Evolutionary conservation across 2,797 vertebrate species (phyloP), one percentile per base, ranked within the genome.

Genomic region (Intellagama lesueurii): DNA sequence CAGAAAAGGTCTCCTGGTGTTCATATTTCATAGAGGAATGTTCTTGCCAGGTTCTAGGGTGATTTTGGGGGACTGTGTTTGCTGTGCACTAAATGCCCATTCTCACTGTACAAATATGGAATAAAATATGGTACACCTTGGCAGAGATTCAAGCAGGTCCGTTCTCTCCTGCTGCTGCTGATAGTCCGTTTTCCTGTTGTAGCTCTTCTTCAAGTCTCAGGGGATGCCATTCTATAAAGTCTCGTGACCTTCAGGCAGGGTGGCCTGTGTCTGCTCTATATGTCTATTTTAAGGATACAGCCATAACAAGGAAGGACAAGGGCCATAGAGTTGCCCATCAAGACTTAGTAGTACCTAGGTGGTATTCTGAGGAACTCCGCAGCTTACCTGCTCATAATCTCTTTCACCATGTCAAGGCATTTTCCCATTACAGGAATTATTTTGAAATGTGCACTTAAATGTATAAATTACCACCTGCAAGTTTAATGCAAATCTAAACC

Each of bases 181-280:
- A 24, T 64, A 40, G 81, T 90, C 47, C 89, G 68, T 81, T 14
- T 11, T 86, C 87, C 85, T 85, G 80, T 32, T 47, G 17, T 49
- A 1, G 11, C 22, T 90, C 52, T 22, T 90, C 47, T 90, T 89
- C 87, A 87, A 35, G 70, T 22, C 35, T 60, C 32, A n/a, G 2
- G 32, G 49, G 26, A 86, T 76, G 35, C 47, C 4, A 2, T 22
- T 70, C n/a, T 19, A 94, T 88, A 88, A 72, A 64, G 64, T 26
- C 3, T n/a, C 2, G 30, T 9, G 3, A 47, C 40, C 14, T 75
- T 66, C 17, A 44, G n/a, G 3, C 24, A 73, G 83, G 11, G 49
- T 32, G 47, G 30, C 19, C 3, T 22, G 3, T 44, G 24, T 24
- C 40, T 40, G 24, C 17, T 40, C 19, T 19, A 44, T 44, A 44